phyloP scores from a whole-genome alignment of 1,140 invertebrate species.

The Drusus annulatus region DNA sequence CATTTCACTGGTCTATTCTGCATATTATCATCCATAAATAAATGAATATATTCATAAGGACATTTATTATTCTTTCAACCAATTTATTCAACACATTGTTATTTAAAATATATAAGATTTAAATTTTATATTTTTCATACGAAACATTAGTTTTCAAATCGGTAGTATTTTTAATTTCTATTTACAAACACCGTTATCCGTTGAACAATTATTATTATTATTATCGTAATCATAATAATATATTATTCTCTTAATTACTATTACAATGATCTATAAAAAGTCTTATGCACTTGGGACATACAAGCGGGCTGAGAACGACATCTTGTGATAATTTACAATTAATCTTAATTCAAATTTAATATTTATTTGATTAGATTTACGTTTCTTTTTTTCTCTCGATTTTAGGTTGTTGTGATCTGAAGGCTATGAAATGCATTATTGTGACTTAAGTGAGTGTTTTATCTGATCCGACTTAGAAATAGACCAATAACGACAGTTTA shows the following conservation, averaged over 20 bases:
- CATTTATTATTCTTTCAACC: slow-evolving; percentile 13
- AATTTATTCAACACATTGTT: slow-evolving; percentile 48
- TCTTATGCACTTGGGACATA: slow-evolving; percentile 58
- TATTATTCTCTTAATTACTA: slow-evolving; percentile 54
- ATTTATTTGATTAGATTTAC: too few species aligned
- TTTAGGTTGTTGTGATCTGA: too few species aligned
- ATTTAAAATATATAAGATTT: slow-evolving; percentile 54
- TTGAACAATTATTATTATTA: slow-evolving; percentile 34
- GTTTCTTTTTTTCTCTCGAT: too few species aligned
- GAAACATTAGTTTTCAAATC: too few species aligned
- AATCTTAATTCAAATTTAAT: too few species aligned
- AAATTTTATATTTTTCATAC: slow-evolving; percentile 39
- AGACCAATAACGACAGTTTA: too few species aligned
- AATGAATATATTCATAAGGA: slow-evolving; percentile 45
- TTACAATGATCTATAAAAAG: slow-evolving; percentile 58
- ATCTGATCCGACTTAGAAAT: too few species aligned
- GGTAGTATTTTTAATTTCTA: slow-evolving; percentile 19
- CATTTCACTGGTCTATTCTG: slow-evolving; percentile 35
- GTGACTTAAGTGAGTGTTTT: too few species aligned
- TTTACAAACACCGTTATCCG: slow-evolving; percentile 44
- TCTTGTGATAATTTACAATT: neutral
- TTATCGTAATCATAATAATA: slow-evolving; percentile 55
- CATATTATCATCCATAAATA: slow-evolving; percentile 30
- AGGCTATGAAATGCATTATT: too few species aligned
- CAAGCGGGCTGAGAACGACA: slow-evolving; percentile 42